Base-by-base conservation (phyloP, 2,113 vertebrate genomes). In the Amphiprion ocellaris region DNA sequence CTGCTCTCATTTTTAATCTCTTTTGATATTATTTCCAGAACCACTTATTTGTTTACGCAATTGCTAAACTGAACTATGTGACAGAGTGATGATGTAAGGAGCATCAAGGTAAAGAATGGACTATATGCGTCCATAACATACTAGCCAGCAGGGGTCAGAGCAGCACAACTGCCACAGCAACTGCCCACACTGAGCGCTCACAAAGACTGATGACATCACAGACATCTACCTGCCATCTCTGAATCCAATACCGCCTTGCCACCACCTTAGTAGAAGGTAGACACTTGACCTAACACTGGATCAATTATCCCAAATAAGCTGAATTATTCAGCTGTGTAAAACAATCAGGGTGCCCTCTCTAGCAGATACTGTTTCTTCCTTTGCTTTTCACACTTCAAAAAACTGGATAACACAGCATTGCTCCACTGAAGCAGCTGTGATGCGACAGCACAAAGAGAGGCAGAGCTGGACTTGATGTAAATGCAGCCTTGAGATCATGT, bases 251-350 rank as follows among this genome's bases (percentile, higher is more conserved):
- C 71, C 7, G n/a, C 71, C 77, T 72, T 37, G 54, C 60, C n/a
- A 47, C 83, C 79, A 68, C 77, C 77, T 75, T 19, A 74, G 61
- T 7, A 73, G 67, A 84, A 77, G 73, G 60, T 28, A 30, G 87
- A 89, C 83, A 87, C 81, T 90, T 89, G 87, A 88, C 85, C 91
- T 80, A 75, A 85, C 81, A 74, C 59, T 56, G 74, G 78, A 84
- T 86, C 88, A 79, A 82, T 91, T 85, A 89, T 88, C 88, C 76
- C 60, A 86, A 85, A 90, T 81, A 75, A 74, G 16, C 84, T 92
- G 85, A 92, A 93, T 93, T 83, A 92, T 94, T 92, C 88, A 94
- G 77, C 60, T 30, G 41, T 69, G 87, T 92, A 82, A 89, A 88
- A 77, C 83, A 80, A 92, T 64, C 53, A 75, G 81, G 69, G 78